Percentiles rank a stretch among this genome's conserved stretches.
Conservation (phyloP, 2,113 vertebrate species). For the Psittacus erithacus region DNA sequence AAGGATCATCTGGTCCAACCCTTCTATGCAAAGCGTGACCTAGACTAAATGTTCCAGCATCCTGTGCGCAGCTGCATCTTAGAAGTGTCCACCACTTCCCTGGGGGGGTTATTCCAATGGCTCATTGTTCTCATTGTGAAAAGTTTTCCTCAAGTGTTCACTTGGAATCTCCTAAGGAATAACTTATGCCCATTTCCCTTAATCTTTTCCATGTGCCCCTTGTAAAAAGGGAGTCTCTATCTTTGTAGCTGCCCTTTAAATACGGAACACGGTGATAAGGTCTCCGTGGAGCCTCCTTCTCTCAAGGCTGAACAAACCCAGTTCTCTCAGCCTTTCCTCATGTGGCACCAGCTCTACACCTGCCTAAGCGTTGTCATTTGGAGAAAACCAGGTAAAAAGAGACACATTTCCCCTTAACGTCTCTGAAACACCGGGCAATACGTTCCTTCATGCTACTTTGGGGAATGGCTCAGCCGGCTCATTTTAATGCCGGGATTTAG, state of each 20-base stretch:
- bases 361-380: neutral
- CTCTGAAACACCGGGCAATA: neutral
- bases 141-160: neutral
- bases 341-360: neutral
- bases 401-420: neutral
- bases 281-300: neutral
- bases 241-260: neutral
- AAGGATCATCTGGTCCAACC: neutral
- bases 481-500: neutral
- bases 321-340: neutral
- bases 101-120: neutral
- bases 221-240: neutral
- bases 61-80: neutral
- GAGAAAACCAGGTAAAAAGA: neutral
- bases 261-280: neutral
- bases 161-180: neutral
- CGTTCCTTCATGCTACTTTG: fast-evolving
- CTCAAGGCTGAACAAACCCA: neutral
- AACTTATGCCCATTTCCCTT: neutral
- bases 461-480: neutral
- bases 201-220: neutral
- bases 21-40: neutral
- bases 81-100: neutral
- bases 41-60: neutral
- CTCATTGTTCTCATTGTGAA: neutral